Base-by-base conservation (phyloP, 2,888 invertebrate species). In the Drosophila dives region DNA sequence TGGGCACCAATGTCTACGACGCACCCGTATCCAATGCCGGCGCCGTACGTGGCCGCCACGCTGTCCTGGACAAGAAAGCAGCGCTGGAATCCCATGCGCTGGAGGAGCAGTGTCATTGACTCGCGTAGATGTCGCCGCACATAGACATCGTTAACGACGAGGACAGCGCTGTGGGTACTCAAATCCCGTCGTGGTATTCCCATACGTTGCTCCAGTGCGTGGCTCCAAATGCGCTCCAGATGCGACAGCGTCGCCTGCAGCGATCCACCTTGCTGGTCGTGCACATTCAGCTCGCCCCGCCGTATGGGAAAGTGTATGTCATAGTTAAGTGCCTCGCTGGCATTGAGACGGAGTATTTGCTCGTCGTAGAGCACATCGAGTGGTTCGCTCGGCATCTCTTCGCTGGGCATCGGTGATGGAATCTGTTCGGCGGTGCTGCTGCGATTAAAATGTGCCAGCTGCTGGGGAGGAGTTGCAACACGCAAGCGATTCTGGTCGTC, bases 1-100 rank as follows among this genome's bases (percentile, higher is more conserved):
- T 98, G 98, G 91, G 98, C 98, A 0, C 99, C 99, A 60, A 99
- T 96, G 92, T 99, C 98, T 0, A 99, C 97, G 1, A 99, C 98
- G 93, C 99, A 99, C 0, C 98, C 98, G 89, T 96, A 97, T 55
- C 96, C 95, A 20, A 97, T 93, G 15, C 97, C 97, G 23, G 97
- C 96, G 5, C 97, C 97, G 93, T 97, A 97, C 15, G 97, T 96
- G 10, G 97, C 96, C 53, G 97, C 96, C 2, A 97, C 97, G 87
- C 97, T 97, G 93, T 97, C 97, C 95, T 93, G 90, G 1, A 90
- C 75, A 1, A 92, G 77, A 71, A 93, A 93, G 89, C 97, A 98
- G 54, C 96, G 95, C 36, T 96, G 96, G 90, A 98, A 98, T 10
- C 97, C 97, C 86, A 99, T 95, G 81, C 96, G 96, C 75, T 94